phyloP scores from a whole-genome alignment of 2,113 vertebrate genomes.

The Emydura subglobosa region DNA sequence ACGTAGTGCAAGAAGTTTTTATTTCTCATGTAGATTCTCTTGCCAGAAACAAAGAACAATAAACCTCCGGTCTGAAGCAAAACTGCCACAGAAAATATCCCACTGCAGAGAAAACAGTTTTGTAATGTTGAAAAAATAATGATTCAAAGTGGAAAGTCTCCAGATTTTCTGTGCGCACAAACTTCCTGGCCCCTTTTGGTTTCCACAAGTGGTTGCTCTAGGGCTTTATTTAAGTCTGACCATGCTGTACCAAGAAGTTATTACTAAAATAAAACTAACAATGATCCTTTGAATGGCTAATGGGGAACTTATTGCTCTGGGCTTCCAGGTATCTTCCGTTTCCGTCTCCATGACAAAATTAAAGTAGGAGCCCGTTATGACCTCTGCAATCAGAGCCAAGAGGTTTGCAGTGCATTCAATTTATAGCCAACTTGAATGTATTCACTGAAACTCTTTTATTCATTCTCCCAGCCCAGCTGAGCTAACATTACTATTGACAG shows the following conservation, averaged over 20 bases:
- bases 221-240: conserved; percentile 24
- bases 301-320: not conserved
- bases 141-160: not conserved
- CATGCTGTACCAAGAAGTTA: conserved; percentile 20
- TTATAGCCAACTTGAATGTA: not conserved
- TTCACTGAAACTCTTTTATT: not conserved
- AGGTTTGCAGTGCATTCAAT: not conserved
- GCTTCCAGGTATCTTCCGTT: conserved; percentile 11
- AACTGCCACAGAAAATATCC: not conserved
- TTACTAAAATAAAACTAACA: conserved; percentile 40
- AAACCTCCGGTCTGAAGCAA: not conserved
- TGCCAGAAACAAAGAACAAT: rapidly evolving
- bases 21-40: not conserved
- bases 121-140: not conserved
- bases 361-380: not conserved
- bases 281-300: conserved; percentile 45
- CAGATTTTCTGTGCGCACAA: not conserved
- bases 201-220: not conserved
- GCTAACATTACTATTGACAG: not conserved
- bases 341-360: conserved; percentile 16
- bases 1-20: not conserved
- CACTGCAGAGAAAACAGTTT: not conserved
- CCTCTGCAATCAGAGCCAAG: not conserved
- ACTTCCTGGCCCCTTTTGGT: not conserved
- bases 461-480: rapidly evolving